These are phyloP conservation scores for Gryllus longicercus DNA, from an alignment of 2,888 invertebrate species.

Conservation along the genomic window DNA sequence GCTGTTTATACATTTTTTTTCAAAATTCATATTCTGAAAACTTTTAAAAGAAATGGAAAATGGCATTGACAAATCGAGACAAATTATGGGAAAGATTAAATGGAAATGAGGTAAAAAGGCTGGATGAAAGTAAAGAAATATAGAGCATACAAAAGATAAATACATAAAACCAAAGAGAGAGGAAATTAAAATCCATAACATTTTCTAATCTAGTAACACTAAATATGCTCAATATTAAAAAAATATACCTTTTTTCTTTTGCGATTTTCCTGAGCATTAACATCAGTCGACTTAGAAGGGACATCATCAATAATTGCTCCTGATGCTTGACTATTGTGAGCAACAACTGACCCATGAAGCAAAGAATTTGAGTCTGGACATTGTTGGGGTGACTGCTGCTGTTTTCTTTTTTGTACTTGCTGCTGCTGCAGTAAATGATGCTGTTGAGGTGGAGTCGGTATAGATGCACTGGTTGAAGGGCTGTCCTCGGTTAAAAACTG, in stretches of 20 bases:
- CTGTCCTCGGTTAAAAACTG: background rate
- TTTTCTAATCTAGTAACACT: no score
- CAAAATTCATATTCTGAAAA: no score
- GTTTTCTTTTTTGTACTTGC: background rate
- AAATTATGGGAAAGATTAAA: no score
- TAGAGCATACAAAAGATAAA: no score
- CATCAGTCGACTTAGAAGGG: background rate
- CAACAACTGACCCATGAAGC: conserved; percentile 37
- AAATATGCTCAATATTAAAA: no score
- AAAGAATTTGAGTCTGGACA: background rate
- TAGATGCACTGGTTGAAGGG: background rate
- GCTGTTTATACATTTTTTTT: no score
- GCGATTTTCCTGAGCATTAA: background rate
- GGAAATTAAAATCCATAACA: no score
- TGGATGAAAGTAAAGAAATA: no score
- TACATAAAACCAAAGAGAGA: no score
- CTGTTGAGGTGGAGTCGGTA: background rate
- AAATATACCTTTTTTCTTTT: conserved; percentile 28
- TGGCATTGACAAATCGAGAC: no score
- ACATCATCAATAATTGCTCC: conserved; percentile 37
- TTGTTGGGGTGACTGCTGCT: background rate
- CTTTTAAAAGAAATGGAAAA: no score
- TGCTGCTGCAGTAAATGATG: background rate
- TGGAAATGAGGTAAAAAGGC: no score
- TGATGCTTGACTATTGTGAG: conserved; percentile 36